A percentile compares a stretch with the other conserved stretches of the same genome.
phyloP scores from a whole-genome alignment of 1,140 invertebrate species.

The Papilio dardanus region DNA sequence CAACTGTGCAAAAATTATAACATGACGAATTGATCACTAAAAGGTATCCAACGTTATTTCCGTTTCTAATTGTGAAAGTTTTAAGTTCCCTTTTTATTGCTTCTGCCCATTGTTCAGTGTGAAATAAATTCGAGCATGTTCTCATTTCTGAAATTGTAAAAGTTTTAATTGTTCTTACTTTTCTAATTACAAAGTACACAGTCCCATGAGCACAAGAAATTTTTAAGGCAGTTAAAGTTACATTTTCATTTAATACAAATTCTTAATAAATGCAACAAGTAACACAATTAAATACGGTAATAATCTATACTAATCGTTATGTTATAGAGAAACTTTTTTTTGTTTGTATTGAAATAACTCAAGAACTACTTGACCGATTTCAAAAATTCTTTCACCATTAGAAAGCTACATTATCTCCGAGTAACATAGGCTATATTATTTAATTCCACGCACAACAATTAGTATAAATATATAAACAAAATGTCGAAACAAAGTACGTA shows the following conservation, averaged over 20 bases:
- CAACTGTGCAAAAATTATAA: constrained; percentile 23
- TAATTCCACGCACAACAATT: too few relatives aligned
- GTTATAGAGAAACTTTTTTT: too few relatives aligned
- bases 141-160: constrained; percentile 78
- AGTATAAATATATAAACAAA: too few relatives aligned
- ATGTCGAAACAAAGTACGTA: too few relatives aligned
- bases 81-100: constrained; percentile 74
- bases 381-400: too few relatives aligned
- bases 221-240: constrained; percentile 46
- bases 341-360: too few relatives aligned
- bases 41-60: constrained; percentile 55
- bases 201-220: constrained; percentile 68
- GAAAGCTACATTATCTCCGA: too few relatives aligned
- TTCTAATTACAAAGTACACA: constrained; percentile 77
- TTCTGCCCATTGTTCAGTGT: constrained; percentile 73
- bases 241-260: not conserved
- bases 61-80: constrained; percentile 75
- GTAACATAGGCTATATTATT: too few relatives aligned
- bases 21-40: constrained; percentile 54
- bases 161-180: constrained; percentile 80
- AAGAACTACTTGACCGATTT: too few relatives aligned
- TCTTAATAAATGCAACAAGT: not conserved
- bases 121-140: constrained; percentile 72
- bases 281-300: not conserved
- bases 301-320: too few relatives aligned